Percentiles rank a stretch among this genome's conserved stretches.
phyloP scores from a whole-genome alignment of 1,140 invertebrate species.

The Arion vulgaris region DNA sequence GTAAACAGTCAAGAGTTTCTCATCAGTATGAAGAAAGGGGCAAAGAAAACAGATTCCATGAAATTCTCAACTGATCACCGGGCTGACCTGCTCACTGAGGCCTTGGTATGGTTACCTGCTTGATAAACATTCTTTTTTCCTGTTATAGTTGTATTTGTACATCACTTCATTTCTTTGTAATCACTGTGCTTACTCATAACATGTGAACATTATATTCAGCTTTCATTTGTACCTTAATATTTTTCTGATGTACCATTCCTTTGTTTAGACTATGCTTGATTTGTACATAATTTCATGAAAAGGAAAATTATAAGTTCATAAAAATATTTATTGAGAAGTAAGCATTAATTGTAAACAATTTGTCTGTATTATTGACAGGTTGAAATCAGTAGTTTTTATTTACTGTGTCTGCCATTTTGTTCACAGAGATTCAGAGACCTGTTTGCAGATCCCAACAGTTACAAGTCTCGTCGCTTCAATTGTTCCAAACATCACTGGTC shows the following conservation, averaged over 20 bases:
- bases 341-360: no score
- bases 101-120: constrained; percentile 80
- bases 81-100: constrained; percentile 91
- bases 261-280: no score
- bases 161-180: background rate
- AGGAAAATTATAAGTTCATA: no score
- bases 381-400: no score
- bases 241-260: no score
- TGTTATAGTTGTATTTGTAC: background rate
- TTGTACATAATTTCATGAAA: no score
- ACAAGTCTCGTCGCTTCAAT: constrained; percentile 83
- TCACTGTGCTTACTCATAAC: background rate
- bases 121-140: background rate
- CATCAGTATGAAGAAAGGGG: constrained; percentile 89
- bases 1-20: constrained; percentile 80
- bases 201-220: no score
- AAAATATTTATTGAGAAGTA: no score
- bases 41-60: constrained; percentile 91
- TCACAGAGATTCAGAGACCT: constrained; percentile 70
- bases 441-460: constrained; percentile 64
- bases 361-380: no score
- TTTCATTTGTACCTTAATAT: no score
- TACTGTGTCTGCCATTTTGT: background rate
- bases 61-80: constrained; percentile 97
- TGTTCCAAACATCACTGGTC: constrained; percentile 97